phyloP scores from a whole-genome alignment of 2,113 vertebrate species.

The Pseudolaguvia tuberculata region DNA sequence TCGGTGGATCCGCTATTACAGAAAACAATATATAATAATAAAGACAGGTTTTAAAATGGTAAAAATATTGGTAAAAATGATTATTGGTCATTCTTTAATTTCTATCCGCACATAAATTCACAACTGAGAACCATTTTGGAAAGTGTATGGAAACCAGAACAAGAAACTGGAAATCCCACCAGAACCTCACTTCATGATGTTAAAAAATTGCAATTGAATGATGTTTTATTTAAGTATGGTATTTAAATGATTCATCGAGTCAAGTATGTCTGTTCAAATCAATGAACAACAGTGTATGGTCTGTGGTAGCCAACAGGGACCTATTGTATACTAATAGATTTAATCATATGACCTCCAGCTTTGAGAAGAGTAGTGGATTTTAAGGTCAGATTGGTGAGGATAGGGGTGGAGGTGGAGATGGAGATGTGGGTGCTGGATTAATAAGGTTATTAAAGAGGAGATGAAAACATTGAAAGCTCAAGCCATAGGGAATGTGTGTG shows the following conservation, averaged over 20 bases:
- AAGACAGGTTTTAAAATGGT: too few species aligned
- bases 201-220: too few species aligned
- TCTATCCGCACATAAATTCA: too few species aligned
- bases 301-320: not conserved
- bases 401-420: constrained; percentile 10
- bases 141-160: not conserved
- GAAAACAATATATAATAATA: too few species aligned
- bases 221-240: not conserved
- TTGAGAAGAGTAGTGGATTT: constrained; percentile 39
- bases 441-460: constrained; percentile 40
- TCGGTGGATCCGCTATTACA: too few species aligned
- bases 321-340: not conserved
- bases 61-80: too few species aligned
- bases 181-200: too few species aligned
- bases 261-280: not conserved
- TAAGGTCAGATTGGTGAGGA: constrained; percentile 44
- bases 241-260: not conserved
- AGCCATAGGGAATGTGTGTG: not conserved
- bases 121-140: not conserved
- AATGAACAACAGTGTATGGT: not conserved
- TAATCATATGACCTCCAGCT: constrained; percentile 35
- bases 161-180: not conserved
- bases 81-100: too few species aligned
- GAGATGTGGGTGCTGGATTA: constrained; percentile 14
- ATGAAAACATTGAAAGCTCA: constrained; percentile 39